A percentile compares a stretch with the other conserved stretches of the same genome.
phyloP scores from a whole-genome alignment of 2,113 vertebrate genomes.

The Rallus limicola region DNA sequence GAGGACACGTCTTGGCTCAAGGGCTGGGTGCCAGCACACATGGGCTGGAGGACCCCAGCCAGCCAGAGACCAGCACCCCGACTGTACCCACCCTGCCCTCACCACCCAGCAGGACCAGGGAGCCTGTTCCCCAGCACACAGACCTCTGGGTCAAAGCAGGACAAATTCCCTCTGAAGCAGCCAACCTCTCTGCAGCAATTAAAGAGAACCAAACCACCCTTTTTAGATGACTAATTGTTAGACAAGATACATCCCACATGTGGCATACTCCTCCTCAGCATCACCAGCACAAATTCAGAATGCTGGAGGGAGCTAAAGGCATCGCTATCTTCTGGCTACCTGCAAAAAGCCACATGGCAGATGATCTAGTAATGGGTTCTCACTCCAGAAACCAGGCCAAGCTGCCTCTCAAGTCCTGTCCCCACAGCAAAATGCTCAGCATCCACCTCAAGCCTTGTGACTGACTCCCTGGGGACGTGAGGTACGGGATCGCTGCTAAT shows the following conservation, averaged over 20 bases:
- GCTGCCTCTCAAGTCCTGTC: background rate
- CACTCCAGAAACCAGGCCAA: background rate
- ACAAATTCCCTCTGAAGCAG: background rate
- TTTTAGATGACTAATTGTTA: background rate
- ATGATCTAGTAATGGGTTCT: background rate
- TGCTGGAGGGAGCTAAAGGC: background rate
- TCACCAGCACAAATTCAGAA: background rate
- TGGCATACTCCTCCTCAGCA: background rate
- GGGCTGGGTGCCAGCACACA: background rate
- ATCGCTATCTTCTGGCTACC: background rate
- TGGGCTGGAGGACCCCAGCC: rapidly evolving
- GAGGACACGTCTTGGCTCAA: background rate
- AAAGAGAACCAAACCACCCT: background rate
- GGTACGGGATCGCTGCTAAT: rapidly evolving
- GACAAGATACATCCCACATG: background rate
- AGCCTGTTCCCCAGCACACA: rapidly evolving
- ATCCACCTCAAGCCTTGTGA: rapidly evolving
- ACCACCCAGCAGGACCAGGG: background rate
- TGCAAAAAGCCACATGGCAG: rapidly evolving
- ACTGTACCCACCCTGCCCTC: background rate
- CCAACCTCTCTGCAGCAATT: background rate
- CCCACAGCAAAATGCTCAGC: background rate
- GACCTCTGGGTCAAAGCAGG: background rate
- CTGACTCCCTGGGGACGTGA: rapidly evolving
- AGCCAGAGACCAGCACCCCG: rapidly evolving